Conservation (phyloP, 2,797 vertebrate genomes). For the Benthosema pterotum region DNA sequence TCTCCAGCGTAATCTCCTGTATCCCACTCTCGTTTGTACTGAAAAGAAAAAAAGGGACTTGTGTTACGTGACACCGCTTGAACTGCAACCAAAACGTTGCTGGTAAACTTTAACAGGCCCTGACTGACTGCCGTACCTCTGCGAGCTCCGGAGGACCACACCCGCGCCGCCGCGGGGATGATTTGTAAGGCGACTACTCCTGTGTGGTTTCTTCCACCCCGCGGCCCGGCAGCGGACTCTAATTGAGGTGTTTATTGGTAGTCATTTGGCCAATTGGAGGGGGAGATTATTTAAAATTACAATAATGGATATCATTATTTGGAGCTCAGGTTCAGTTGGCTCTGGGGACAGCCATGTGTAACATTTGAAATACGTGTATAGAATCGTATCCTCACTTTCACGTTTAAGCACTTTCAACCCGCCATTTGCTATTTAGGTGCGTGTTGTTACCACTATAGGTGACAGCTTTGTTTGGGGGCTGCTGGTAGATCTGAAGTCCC, state of each 20-base stretch:
- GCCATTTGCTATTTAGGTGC: too few species aligned
- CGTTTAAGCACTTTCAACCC: background rate
- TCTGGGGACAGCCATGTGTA: background rate
- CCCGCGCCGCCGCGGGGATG: constrained; percentile 18
- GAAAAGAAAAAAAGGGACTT: background rate
- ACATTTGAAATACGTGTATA: too few species aligned
- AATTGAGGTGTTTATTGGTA: constrained; percentile 57
- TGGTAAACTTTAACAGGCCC: constrained; percentile 7
- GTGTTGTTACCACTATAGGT: too few species aligned
- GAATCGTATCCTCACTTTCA: constrained; percentile 8
- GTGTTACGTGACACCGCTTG: background rate
- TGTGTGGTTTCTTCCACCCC: constrained; percentile 17
- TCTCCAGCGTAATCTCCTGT: background rate
- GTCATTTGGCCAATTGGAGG: constrained; percentile 40
- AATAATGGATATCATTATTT: constrained; percentile 56
- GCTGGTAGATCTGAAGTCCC: too few species aligned
- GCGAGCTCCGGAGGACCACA: constrained; percentile 18
- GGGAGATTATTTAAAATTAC: constrained; percentile 54
- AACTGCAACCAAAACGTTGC: background rate
- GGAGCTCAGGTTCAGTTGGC: constrained; percentile 25
- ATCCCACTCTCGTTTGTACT: background rate
- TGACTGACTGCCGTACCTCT: background rate
- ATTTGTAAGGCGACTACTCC: constrained; percentile 32
- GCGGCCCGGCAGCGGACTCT: constrained; percentile 15
- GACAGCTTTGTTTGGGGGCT: too few species aligned